phyloP scores from a whole-genome alignment of 2,888 invertebrate species.

The Dolomedes plantarius region DNA sequence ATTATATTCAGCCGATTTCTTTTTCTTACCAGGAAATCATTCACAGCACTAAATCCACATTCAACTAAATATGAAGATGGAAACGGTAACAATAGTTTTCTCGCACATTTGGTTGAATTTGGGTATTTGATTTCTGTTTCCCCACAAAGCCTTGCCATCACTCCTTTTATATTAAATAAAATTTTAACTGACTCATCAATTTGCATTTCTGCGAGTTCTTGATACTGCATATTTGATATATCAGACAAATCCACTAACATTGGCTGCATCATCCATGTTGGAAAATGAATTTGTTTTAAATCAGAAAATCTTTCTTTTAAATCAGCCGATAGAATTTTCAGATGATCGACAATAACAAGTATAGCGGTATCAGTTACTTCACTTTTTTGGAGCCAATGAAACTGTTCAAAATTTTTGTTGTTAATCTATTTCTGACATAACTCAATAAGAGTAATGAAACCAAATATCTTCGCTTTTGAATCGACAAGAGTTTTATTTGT shows the following conservation, averaged over 20 bases:
- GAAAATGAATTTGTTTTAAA: conserved; percentile 51
- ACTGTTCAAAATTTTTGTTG: too few relatives aligned
- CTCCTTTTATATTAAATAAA: conserved; percentile 12
- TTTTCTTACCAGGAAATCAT: conserved; percentile 35
- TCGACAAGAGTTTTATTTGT: too few relatives aligned
- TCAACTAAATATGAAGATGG: conserved; percentile 33
- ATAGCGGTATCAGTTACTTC: too few relatives aligned
- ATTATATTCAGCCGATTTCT: conserved; percentile 27
- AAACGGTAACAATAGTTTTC: conserved; percentile 33
- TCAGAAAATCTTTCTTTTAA: conserved; percentile 36
- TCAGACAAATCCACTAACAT: conserved; percentile 42
- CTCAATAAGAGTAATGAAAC: too few relatives aligned
- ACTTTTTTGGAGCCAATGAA: too few relatives aligned
- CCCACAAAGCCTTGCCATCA: conserved; percentile 39
- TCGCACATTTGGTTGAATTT: conserved; percentile 25
- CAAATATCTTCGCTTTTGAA: too few relatives aligned
- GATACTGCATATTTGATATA: conserved; percentile 48
- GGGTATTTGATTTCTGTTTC: conserved; percentile 17
- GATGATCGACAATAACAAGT: too few relatives aligned
- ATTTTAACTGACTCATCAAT: conserved; percentile 5
- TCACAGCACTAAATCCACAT: conserved; percentile 35
- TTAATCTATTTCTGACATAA: too few relatives aligned
- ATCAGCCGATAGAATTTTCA: conserved; percentile 28
- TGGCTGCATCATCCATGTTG: conserved; percentile 38
- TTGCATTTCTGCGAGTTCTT: conserved; percentile 20